Evolutionary conservation across 1,140 invertebrate genomes (phyloP), one percentile per base, ranked within the genome.

Genomic region (Eupristina koningsbergeri): DNA sequence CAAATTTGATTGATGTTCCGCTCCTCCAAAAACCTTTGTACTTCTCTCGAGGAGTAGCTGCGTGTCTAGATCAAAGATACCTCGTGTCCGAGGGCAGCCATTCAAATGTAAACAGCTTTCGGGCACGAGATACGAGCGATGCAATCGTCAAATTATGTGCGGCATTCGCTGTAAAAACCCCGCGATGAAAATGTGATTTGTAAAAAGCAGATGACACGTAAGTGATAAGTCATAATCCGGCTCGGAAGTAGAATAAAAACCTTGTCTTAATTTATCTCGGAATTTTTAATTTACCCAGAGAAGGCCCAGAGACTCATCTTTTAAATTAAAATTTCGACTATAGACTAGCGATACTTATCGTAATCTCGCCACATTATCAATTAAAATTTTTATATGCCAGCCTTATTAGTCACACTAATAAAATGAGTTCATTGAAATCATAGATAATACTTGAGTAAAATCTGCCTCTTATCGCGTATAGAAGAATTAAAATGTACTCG

Each of bases 381-480:
- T 61, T 26, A 31, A 17, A 74, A 63, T 74, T 61, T 39, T 81
- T 73, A 39, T 34, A 22, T 80, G 34, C 17, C 47, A 39, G 29
- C n/a, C 53, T 19, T 6, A 7, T 74, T 74, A 53, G 80, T 81
- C 67, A 58, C 1, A 47, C 26, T n/a, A 73, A 39, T 73, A 41
- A 69, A 80, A 80, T 63, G 36, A 58, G 67, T 73, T 58, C 34
- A 47, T 58, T 80, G 22, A 80, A 73, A 80, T 80, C 79, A 58
- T 34, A 47, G 64, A 58, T 73, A 80, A 73, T 63, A 34, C 36
- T 15, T 8, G 19, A 47, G 19, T n/a, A 29, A 71, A 50, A 69
- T 22, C 17, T 50, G 8, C 8, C 31, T 58, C 3, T 63, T 73
- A 81, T 81, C 67, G 31, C 31, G 15, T 9, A 1, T 0, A 41